phyloP scores from a whole-genome alignment of 2,888 invertebrate genomes.

The Elegia similella region DNA sequence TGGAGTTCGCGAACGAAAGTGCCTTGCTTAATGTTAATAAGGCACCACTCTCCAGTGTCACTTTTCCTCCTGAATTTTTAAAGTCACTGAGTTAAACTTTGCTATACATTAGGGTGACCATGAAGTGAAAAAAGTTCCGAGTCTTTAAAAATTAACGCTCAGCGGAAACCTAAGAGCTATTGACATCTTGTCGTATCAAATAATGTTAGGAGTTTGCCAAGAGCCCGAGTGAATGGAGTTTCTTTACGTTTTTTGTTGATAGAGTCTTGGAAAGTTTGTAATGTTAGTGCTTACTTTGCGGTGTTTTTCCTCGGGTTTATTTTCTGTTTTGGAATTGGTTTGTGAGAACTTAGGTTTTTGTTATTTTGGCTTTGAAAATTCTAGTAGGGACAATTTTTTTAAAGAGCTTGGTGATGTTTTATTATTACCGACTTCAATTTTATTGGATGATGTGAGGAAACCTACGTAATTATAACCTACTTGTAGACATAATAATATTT shows the following conservation, averaged over 20 bases:
- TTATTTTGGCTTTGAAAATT: neutral
- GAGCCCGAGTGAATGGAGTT: constrained; percentile 5
- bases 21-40: constrained; percentile 61
- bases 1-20: constrained; percentile 40
- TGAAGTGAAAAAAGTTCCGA: constrained; percentile 23
- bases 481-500: no score
- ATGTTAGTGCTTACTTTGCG: constrained; percentile 6
- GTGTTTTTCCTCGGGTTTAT: neutral
- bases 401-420: no score
- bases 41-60: constrained; percentile 54
- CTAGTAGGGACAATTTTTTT: no score
- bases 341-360: neutral
- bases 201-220: constrained; percentile 13
- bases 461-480: no score
- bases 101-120: constrained; percentile 49
- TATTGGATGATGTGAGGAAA: no score
- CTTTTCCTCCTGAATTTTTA: constrained; percentile 70
- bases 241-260: constrained; percentile 5
- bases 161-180: constrained; percentile 17
- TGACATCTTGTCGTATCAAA: constrained; percentile 17
- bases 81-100: constrained; percentile 60
- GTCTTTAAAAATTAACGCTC: constrained; percentile 28
- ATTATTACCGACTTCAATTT: no score
- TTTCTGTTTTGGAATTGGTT: neutral
- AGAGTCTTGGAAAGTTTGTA: neutral